Evolutionary conservation across 2,888 invertebrate genomes (phyloP).

Genomic region (Taphrorychus bicolor): DNA sequence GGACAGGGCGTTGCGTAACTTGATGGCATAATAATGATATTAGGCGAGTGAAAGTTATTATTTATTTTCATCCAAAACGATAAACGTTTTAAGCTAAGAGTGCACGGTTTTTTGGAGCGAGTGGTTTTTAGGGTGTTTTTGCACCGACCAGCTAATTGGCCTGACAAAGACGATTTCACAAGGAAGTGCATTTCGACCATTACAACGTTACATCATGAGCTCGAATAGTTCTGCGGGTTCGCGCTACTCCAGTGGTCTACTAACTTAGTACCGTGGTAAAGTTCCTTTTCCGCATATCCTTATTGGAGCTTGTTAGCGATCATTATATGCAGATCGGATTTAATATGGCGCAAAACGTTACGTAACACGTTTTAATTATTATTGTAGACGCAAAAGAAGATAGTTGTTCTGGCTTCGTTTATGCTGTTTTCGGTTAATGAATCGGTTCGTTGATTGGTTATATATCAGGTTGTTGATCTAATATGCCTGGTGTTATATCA

Average conservation of each 20-base stretch:
- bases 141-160: not conserved
- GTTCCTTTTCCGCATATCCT: conserved; percentile 36
- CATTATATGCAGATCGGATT: not conserved
- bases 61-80: conserved; percentile 4
- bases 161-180: not conserved
- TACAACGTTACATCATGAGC: not conserved
- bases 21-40: conserved; percentile 8
- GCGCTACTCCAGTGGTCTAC: conserved; percentile 33
- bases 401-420: not conserved
- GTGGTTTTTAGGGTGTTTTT: not conserved
- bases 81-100: not conserved
- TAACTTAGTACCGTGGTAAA: conserved; percentile 20
- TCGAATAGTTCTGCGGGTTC: conserved; percentile 16
- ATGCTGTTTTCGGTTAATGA: not conserved
- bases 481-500: not conserved
- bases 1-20: conserved; percentile 15
- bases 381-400: not conserved
- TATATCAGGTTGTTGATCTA: not conserved
- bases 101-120: not conserved
- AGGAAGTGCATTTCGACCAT: not conserved
- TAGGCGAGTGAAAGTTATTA: conserved; percentile 21
- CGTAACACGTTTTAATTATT: not conserved
- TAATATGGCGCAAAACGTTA: not conserved
- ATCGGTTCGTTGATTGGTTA: no score
- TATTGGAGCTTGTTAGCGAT: conserved; percentile 6